These are phyloP conservation scores for Tiaroga cobitis DNA, from an alignment of 2,797 vertebrate genomes.

Conservation along the genomic window DNA sequence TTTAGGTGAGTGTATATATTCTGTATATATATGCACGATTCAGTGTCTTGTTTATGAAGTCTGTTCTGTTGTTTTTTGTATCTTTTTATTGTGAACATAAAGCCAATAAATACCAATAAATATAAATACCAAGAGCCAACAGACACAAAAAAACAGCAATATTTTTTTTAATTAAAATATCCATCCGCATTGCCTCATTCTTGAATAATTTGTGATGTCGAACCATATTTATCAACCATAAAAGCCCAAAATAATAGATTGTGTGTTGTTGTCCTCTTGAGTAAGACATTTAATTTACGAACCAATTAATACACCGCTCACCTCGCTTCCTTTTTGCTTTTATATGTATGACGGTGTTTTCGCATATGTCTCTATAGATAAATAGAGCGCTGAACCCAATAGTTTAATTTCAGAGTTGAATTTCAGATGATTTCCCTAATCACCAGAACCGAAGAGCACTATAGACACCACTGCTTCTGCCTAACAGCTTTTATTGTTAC, in stretches of 20 bases:
- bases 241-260: not conserved
- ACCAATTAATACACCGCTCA: conserved; percentile 18
- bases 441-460: conserved; percentile 41
- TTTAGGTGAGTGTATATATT: too few relatives aligned
- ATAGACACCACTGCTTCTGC: conserved; percentile 30
- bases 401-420: conserved; percentile 28
- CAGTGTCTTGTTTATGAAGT: too few relatives aligned
- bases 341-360: not conserved
- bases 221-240: not conserved
- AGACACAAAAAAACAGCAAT: not conserved
- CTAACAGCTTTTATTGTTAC: conserved; percentile 38
- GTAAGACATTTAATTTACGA: conserved; percentile 3
- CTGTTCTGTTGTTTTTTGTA: too few relatives aligned
- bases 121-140: not conserved
- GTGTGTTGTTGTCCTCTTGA: not conserved
- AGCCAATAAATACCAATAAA: not conserved
- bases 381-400: conserved; percentile 26
- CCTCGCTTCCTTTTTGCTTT: not conserved
- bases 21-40: too few relatives aligned
- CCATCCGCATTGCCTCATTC: not conserved
- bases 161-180: not conserved
- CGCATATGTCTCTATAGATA: conserved; percentile 12
- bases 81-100: not conserved
- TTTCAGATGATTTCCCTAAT: conserved; percentile 43
- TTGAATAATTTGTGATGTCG: not conserved